A percentile compares a stretch with the other conserved stretches of the same genome.
These are phyloP conservation scores for Chloroceryle aenea DNA, from an alignment of 2,113 vertebrate genomes.

Conservation along the genomic window DNA sequence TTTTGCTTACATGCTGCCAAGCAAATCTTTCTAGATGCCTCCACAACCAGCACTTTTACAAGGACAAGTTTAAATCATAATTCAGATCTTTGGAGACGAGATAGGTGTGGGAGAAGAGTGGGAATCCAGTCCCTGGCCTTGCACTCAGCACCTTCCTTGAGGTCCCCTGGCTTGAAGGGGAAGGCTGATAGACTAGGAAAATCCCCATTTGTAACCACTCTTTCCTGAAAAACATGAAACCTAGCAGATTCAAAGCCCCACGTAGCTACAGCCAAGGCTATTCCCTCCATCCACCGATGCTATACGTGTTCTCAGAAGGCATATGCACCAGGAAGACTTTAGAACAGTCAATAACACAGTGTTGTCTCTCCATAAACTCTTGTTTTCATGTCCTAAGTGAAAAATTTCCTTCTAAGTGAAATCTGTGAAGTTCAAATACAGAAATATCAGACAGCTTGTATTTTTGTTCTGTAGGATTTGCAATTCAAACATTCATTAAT, in stretches of 20 bases:
- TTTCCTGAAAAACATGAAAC: neutral
- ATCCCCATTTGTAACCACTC: neutral
- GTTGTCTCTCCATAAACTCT: neutral
- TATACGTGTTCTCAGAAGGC: neutral
- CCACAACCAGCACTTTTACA: neutral
- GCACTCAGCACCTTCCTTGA: rapidly evolving
- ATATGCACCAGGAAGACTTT: neutral
- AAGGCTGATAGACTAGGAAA: neutral
- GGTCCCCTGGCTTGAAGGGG: neutral
- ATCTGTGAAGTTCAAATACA: neutral
- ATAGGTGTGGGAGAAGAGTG: neutral
- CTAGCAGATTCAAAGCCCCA: neutral
- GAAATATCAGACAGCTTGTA: neutral
- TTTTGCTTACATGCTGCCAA: neutral
- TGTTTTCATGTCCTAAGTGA: neutral
- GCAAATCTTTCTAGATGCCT: too few species aligned
- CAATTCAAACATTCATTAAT: neutral
- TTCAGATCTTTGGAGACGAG: neutral
- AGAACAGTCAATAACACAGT: neutral
- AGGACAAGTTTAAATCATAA: neutral
- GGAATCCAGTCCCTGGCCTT: neutral
- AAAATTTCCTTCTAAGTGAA: neutral
- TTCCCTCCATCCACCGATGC: neutral
- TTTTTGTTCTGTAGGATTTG: neutral
- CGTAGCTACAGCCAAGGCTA: neutral